Evolutionary conservation across 2,113 vertebrate genomes (phyloP).

Genomic region (Podarcis cretensis): DNA sequence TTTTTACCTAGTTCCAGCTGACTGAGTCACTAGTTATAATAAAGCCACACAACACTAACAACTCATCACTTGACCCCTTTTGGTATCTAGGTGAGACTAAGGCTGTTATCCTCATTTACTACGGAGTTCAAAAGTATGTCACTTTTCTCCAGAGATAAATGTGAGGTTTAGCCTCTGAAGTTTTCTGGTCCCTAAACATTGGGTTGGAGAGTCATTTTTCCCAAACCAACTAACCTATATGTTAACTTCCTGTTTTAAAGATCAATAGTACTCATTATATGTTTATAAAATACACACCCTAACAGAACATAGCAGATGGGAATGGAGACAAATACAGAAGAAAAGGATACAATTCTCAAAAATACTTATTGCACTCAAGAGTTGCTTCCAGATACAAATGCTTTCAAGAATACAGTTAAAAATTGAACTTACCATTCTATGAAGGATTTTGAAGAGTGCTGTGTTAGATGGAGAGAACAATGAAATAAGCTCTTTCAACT

Average conservation of each 20-base stretch:
- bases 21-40: too few relatives aligned
- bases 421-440: constrained; percentile 73
- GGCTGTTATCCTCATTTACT: background rate
- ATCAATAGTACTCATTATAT: background rate
- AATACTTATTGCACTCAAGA: background rate
- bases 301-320: background rate
- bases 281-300: background rate
- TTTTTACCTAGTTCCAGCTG: background rate
- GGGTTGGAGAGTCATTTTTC: background rate
- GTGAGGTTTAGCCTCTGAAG: background rate
- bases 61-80: background rate
- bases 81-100: background rate
- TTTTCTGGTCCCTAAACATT: background rate
- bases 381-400: constrained; percentile 9
- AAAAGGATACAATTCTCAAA: background rate
- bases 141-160: background rate
- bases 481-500: background rate
- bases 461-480: constrained; percentile 5
- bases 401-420: constrained; percentile 14
- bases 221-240: background rate
- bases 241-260: background rate
- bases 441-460: background rate
- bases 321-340: background rate
- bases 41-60: background rate
- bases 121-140: background rate